phyloP scores from a whole-genome alignment of 2,113 vertebrate species.

The Meles meles region DNA sequence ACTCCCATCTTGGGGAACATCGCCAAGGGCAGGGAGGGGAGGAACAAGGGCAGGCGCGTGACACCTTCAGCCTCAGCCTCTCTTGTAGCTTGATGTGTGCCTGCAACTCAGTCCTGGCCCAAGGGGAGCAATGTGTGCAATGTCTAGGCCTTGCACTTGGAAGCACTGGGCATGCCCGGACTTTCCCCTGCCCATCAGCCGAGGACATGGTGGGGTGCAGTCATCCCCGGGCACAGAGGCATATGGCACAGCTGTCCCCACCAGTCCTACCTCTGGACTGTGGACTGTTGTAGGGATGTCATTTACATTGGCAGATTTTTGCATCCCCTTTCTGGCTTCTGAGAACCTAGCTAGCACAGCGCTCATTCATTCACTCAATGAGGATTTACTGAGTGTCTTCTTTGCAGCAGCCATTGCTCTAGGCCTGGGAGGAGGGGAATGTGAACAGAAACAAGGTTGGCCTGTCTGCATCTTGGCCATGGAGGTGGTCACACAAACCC shows the following conservation, averaged over 20 bases:
- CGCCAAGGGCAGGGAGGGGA: not conserved
- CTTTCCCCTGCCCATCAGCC: not conserved
- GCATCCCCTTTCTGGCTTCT: not conserved
- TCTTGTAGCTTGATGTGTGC: not conserved
- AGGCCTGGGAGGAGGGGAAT: not conserved
- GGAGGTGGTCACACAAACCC: not conserved
- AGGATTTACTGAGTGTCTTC: not conserved
- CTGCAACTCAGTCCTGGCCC: not conserved
- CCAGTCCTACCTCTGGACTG: not conserved
- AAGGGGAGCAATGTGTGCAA: not conserved
- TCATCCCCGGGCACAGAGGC: not conserved
- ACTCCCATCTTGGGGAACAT: not conserved
- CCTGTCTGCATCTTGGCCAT: not conserved
- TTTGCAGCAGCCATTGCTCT: not conserved
- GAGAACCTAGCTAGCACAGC: not conserved
- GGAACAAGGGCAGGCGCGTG: not conserved
- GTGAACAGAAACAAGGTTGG: not conserved
- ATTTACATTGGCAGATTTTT: not conserved
- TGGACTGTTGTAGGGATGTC: not conserved
- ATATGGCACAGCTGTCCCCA: not conserved
- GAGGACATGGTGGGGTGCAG: not conserved
- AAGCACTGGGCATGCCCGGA: not conserved
- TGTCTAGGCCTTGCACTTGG: not conserved
- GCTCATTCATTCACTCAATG: not conserved
- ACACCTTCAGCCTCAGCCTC: not conserved